phyloP scores from a whole-genome alignment of 30 jellyfish, hydroid and myxozoan species.

The Hydractinia echinata region DNA sequence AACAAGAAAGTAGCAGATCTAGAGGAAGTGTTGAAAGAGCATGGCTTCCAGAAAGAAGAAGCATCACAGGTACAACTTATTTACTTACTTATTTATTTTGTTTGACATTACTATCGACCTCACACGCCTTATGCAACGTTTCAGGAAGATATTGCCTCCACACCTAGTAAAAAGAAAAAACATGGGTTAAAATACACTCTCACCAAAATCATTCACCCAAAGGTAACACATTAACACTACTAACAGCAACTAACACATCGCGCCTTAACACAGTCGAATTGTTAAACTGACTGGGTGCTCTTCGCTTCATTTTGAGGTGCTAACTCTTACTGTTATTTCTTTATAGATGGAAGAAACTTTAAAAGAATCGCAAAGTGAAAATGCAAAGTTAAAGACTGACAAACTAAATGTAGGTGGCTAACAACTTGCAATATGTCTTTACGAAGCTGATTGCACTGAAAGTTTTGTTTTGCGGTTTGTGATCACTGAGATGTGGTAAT shows the following conservation, averaged over 20 bases:
- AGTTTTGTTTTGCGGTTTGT: no score
- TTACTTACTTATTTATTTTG: not conserved
- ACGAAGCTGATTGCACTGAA: no score
- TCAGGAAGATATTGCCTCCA: conserved; percentile 22
- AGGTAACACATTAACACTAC: not conserved
- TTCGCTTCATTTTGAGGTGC: not conserved
- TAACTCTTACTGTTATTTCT: not conserved
- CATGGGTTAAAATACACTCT: conserved; percentile 19
- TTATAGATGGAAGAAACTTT: conserved; percentile 11
- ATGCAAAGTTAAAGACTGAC: not conserved
- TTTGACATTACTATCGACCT: not conserved
- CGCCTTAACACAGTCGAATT: not conserved
- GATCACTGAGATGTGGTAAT: no score
- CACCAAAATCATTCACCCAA: conserved; percentile 27
- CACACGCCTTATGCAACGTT: not conserved
- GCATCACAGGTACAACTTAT: conserved; percentile 4
- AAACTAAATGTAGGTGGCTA: not conserved
- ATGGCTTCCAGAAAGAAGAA: conserved; percentile 18
- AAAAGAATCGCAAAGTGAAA: conserved; percentile 19
- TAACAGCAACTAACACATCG: not conserved
- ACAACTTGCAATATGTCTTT: not conserved
- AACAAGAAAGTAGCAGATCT: not conserved
- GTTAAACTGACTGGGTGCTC: not conserved
- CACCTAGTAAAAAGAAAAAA: conserved; percentile 21
- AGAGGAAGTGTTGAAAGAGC: conserved; percentile 24